Percentiles rank a stretch among this genome's conserved stretches.
These are phyloP conservation scores for Sanderia malayensis DNA, from an alignment of 30 jellyfish, hydroid and myxozoan genomes.

Conservation along the genomic window DNA sequence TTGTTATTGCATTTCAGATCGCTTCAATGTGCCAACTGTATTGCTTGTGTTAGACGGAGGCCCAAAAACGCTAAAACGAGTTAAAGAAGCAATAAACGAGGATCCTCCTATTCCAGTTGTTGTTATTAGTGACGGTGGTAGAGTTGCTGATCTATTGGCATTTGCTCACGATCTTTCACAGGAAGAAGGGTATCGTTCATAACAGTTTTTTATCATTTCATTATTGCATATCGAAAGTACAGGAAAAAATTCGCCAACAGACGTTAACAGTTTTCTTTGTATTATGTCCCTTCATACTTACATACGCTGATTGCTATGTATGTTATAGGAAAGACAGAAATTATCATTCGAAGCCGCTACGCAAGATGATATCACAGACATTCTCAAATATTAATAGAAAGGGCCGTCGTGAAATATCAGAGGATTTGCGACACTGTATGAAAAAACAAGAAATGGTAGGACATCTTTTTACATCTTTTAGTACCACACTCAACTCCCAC, in stretches of 20 bases:
- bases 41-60: slow-evolving; percentile 94
- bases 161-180: slow-evolving; percentile 70
- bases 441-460: slow-evolving; percentile 70
- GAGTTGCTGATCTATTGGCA: slow-evolving; percentile 97
- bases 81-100: slow-evolving; percentile 66
- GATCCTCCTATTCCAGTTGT: slow-evolving; percentile 97
- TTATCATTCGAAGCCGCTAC: slow-evolving; percentile 60
- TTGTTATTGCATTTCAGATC: no score
- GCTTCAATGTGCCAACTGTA: slow-evolving; percentile 84
- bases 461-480: no score
- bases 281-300: no score
- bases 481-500: no score
- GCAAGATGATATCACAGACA: slow-evolving; percentile 45
- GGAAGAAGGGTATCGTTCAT: slow-evolving; percentile 67
- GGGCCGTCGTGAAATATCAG: slow-evolving; percentile 45
- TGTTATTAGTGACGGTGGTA: slow-evolving; percentile 91
- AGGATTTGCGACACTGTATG: slow-evolving; percentile 57
- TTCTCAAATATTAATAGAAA: slow-evolving; percentile 53
- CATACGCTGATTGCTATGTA: no score
- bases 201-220: no score
- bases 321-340: slow-evolving; percentile 77
- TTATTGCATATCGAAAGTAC: no score
- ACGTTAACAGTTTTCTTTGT: no score
- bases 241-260: no score
- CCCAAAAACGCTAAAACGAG: slow-evolving; percentile 77